Conservation (phyloP, 2,888 invertebrate genomes). For the Hydraecia micacea region DNA sequence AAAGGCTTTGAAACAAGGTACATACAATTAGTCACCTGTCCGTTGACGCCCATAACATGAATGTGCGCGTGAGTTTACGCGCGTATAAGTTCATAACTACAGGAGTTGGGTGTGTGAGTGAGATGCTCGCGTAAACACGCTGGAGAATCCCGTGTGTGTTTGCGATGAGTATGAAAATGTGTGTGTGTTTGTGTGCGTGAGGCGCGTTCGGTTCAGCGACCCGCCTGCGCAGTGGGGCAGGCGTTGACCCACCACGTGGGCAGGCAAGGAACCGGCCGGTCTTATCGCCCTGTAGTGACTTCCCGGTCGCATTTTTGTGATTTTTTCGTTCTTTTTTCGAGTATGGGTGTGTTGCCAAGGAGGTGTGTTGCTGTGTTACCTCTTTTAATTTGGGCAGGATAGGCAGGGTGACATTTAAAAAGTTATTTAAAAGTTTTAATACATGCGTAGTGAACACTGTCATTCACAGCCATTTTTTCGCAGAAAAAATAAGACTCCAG, state of each 20-base stretch:
- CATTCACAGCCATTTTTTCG: background rate
- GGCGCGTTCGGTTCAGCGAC: slow-evolving; percentile 81
- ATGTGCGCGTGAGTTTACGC: slow-evolving; percentile 66
- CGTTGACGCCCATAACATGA: slow-evolving; percentile 59
- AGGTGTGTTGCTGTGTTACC: background rate
- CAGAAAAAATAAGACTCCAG: background rate
- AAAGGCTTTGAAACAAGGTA: slow-evolving; percentile 64
- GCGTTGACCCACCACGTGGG: slow-evolving; percentile 89
- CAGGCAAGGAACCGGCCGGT: slow-evolving; percentile 73
- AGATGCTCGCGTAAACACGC: slow-evolving; percentile 40
- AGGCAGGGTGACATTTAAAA: background rate
- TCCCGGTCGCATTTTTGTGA: slow-evolving; percentile 74
- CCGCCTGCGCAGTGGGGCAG: slow-evolving; percentile 87
- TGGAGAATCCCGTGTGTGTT: slow-evolving; percentile 54
- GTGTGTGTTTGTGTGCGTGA: slow-evolving; percentile 63
- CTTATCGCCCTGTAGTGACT: slow-evolving; percentile 76
- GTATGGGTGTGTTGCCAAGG: slow-evolving; percentile 29
- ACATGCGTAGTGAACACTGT: background rate
- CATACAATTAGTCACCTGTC: slow-evolving; percentile 82
- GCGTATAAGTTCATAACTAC: slow-evolving; percentile 43
- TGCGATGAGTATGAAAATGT: slow-evolving; percentile 57
- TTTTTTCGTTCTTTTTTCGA: slow-evolving; percentile 48
- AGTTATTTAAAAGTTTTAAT: background rate
- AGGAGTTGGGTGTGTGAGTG: slow-evolving; percentile 46
- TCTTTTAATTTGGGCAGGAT: background rate